Percentiles rank a stretch among this genome's conserved stretches.
Evolutionary conservation across 2,113 vertebrate species (phyloP).

Genomic region (Gambusia holbrooki): DNA sequence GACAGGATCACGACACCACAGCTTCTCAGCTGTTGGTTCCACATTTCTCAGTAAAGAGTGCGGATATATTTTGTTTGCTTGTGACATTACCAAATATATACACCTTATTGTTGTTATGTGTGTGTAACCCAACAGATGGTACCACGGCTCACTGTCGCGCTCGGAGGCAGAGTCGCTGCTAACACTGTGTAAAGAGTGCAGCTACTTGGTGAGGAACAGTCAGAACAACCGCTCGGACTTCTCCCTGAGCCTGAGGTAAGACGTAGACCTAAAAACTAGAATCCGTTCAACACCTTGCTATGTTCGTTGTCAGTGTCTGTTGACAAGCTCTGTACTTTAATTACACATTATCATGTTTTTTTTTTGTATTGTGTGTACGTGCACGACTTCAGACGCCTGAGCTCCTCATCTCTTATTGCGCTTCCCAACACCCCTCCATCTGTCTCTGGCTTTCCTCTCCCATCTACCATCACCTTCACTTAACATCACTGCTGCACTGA

Average conservation of each 20-base stretch:
- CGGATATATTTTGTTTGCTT: neutral
- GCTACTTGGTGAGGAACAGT: constrained; percentile 96
- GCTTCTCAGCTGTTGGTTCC: neutral
- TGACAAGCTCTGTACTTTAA: neutral
- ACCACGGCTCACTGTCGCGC: constrained; percentile 92
- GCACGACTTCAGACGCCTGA: constrained; percentile 31
- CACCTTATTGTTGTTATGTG: neutral
- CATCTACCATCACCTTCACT: constrained; percentile 39
- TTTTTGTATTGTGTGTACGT: constrained; percentile 14
- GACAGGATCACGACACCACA: too few species aligned
- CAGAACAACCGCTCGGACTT: constrained; percentile 91
- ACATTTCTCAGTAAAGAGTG: neutral
- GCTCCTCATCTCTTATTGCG: constrained; percentile 36
- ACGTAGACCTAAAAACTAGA: neutral
- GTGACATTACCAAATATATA: neutral
- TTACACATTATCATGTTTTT: neutral
- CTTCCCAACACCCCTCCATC: constrained; percentile 56
- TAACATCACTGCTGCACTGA: constrained; percentile 50
- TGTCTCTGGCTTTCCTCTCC: constrained; percentile 32
- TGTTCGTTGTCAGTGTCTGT: neutral
- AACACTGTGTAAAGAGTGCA: constrained; percentile 95
- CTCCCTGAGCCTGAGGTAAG: constrained; percentile 87
- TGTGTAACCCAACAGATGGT: constrained; percentile 84
- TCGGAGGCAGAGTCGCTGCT: constrained; percentile 93
- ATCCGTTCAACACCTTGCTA: neutral